phyloP scores from a whole-genome alignment of 92 coral and sea anemone species.

The Epizoanthus stellaris region DNA sequence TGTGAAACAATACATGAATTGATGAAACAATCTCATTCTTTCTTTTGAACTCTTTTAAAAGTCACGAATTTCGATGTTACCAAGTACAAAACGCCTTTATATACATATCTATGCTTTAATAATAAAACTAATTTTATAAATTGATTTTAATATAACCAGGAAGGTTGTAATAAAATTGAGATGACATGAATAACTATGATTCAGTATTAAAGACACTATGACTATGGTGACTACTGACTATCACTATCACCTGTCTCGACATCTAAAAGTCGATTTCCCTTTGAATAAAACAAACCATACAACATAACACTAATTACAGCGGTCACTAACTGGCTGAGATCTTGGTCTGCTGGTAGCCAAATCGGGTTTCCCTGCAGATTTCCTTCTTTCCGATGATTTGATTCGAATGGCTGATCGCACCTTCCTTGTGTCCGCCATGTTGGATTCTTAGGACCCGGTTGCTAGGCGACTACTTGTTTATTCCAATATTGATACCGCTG shows the following conservation, averaged over 20 bases:
- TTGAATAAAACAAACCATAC: neutral
- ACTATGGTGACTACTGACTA: no score
- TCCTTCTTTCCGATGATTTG: constrained; percentile 83
- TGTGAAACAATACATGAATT: neutral
- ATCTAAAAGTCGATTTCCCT: neutral
- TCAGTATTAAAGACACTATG: no score
- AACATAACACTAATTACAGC: neutral
- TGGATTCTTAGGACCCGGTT: constrained; percentile 57
- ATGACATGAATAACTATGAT: no score
- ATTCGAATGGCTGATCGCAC: constrained; percentile 87
- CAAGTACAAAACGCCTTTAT: no score
- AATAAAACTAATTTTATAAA: no score
- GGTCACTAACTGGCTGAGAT: constrained; percentile 65
- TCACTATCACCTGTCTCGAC: neutral
- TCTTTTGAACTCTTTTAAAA: neutral
- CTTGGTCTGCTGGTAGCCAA: constrained; percentile 41
- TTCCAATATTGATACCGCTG: neutral
- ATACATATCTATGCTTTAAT: no score
- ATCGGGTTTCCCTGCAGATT: constrained; percentile 68
- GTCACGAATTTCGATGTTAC: no score
- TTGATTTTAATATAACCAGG: no score
- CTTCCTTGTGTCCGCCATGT: constrained; percentile 88
- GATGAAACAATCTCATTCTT: neutral
- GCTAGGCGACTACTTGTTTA: constrained; percentile 71
- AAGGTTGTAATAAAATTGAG: no score